A percentile compares a stretch with the other conserved stretches of the same genome.
phyloP scores from a whole-genome alignment of 2,888 invertebrate genomes.

The Lycaena phlaeas region DNA sequence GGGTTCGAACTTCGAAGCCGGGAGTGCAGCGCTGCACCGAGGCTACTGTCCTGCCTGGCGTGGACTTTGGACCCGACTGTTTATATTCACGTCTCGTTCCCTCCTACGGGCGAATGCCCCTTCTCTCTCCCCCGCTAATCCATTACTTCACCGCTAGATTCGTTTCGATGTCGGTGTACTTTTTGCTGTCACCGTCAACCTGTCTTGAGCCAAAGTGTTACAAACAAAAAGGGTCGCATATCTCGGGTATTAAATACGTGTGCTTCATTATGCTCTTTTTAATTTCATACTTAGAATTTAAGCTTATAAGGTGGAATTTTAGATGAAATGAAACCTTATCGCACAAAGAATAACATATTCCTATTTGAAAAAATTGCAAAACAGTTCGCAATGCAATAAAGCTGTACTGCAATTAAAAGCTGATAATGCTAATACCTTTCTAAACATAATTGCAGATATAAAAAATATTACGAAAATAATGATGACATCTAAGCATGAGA shows the following conservation, averaged over 20 bases:
- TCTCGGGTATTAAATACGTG: no score
- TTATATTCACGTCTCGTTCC: constrained; percentile 50
- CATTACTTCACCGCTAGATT: constrained; percentile 48
- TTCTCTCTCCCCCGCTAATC: constrained; percentile 30
- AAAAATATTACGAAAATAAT: constrained; percentile 3
- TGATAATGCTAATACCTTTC: constrained; percentile 4
- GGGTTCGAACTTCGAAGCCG: no score
- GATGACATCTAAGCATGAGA: constrained; percentile 7
- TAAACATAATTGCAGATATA: constrained; percentile 1
- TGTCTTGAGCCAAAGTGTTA: constrained; percentile 16
- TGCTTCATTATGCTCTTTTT: no score
- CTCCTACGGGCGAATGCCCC: constrained; percentile 30
- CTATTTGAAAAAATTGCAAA: no score
- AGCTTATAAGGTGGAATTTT: no score
- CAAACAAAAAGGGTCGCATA: no score
- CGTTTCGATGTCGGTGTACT: constrained; percentile 37
- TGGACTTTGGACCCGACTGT: constrained; percentile 60
- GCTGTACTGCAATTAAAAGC: no score
- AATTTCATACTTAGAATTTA: no score
- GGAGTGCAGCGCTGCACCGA: constrained; percentile 26
- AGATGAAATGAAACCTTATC: no score
- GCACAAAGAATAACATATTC: no score
- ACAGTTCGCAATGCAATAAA: no score
- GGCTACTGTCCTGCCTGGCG: constrained; percentile 45
- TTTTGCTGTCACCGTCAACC: constrained; percentile 34